These are phyloP conservation scores for Cryptocephalus primarius DNA, from an alignment of 2,888 invertebrate genomes.

Conservation along the genomic window DNA sequence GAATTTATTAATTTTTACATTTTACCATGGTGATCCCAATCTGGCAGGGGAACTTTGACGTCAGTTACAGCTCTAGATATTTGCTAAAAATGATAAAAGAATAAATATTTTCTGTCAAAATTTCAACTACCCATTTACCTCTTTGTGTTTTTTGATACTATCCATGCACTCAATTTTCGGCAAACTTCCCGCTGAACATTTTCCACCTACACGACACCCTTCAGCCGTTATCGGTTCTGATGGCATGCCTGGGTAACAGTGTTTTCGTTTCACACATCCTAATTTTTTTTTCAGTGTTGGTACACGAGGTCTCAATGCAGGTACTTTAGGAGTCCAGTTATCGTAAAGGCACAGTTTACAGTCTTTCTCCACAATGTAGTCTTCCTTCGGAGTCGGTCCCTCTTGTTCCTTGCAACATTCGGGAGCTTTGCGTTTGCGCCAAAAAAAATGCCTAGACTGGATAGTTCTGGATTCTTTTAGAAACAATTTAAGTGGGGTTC, in stretches of 20 bases:
- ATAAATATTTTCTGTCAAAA: too few relatives aligned
- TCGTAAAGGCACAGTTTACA: slow-evolving; percentile 17
- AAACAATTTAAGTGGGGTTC: too few relatives aligned
- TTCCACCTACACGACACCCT: too few relatives aligned
- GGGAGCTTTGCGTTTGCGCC: slow-evolving; percentile 7
- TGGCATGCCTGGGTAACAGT: too few relatives aligned
- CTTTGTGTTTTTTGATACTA: too few relatives aligned
- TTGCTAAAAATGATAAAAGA: too few relatives aligned
- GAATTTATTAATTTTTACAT: not conserved
- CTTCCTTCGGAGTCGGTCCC: not conserved
- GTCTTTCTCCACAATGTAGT: slow-evolving; percentile 15
- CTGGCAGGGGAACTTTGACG: slow-evolving; percentile 9
- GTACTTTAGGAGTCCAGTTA: slow-evolving; percentile 22
- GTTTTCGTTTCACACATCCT: not conserved
- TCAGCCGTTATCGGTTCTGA: too few relatives aligned
- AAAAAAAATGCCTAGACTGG: not conserved
- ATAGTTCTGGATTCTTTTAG: not conserved
- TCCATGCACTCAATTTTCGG: too few relatives aligned
- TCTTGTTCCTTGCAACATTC: slow-evolving; percentile 11
- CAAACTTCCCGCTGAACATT: too few relatives aligned
- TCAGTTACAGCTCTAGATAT: too few relatives aligned
- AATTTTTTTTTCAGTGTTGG: not conserved
- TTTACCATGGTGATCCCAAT: slow-evolving; percentile 16
- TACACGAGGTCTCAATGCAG: slow-evolving; percentile 4
- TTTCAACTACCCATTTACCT: too few relatives aligned